These are phyloP conservation scores for Plagiodera versicolora DNA, from an alignment of 2,888 invertebrate species.

Conservation along the genomic window DNA sequence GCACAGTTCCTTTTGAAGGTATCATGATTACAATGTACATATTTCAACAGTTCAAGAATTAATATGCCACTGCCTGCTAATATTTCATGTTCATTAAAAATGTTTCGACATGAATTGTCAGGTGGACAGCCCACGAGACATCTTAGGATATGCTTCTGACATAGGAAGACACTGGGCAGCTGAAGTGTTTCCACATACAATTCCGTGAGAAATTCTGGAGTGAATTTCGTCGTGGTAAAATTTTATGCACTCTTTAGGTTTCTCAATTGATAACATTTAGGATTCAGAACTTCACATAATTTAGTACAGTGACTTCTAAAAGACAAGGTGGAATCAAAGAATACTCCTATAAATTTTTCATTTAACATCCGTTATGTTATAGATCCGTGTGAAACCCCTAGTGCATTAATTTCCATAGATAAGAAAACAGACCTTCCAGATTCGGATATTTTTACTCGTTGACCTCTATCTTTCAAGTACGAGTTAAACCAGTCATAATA, in stretches of 20 bases:
- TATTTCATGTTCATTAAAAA: not conserved
- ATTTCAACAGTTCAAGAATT: not conserved
- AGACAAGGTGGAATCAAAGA: not conserved
- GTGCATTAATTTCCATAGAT: not conserved
- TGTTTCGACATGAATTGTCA: constrained; percentile 2
- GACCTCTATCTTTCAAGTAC: not conserved
- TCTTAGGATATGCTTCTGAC: not conserved
- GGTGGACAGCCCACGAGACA: not conserved
- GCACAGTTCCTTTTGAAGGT: not conserved
- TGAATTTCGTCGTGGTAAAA: not conserved
- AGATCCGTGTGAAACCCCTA: not conserved
- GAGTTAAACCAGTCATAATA: constrained; percentile 2
- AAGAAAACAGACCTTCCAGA: not conserved
- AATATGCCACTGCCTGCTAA: not conserved
- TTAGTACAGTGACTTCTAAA: not conserved
- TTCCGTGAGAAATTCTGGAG: not conserved
- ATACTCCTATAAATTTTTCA: too few relatives aligned
- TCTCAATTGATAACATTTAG: constrained; percentile 7
- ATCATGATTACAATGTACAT: not conserved
- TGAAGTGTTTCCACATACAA: constrained; percentile 8
- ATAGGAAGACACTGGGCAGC: not conserved
- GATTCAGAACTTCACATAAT: too few relatives aligned
- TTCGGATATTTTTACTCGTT: not conserved
- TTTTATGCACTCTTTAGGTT: not conserved
- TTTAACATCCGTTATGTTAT: too few relatives aligned